Evolutionary conservation across 2,888 invertebrate genomes (phyloP).

Genomic region (Drosophila aldrichi): DNA sequence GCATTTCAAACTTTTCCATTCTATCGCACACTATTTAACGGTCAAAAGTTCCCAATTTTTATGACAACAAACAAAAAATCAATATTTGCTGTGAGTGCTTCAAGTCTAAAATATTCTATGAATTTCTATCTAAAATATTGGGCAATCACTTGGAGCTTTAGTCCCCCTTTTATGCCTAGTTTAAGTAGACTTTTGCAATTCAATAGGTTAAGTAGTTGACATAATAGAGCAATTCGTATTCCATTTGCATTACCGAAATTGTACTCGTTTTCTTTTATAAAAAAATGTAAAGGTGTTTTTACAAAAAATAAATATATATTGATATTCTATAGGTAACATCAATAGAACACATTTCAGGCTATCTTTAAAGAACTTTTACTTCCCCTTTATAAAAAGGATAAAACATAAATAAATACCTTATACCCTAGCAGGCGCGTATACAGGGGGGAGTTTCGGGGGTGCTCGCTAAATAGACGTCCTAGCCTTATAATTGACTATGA

Average conservation of each 20-base stretch:
- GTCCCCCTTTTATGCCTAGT: background rate
- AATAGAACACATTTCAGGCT: too few relatives aligned
- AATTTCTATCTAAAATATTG: background rate
- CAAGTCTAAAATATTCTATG: background rate
- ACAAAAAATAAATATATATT: too few relatives aligned
- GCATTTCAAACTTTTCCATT: conserved; percentile 2
- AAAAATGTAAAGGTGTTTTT: too few relatives aligned
- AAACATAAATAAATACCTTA: too few relatives aligned
- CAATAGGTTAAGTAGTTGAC: background rate
- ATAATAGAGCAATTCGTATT: background rate
- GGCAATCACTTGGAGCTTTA: background rate
- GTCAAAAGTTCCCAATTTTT: conserved; percentile 1
- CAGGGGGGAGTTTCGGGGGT: too few relatives aligned
- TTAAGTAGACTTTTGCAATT: background rate
- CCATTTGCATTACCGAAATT: background rate
- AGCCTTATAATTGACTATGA: too few relatives aligned
- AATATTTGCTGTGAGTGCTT: background rate
- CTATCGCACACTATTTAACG: background rate
- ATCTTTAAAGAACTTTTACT: too few relatives aligned
- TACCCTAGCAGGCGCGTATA: too few relatives aligned
- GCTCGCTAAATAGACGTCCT: too few relatives aligned
- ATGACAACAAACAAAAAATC: background rate
- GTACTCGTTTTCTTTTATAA: background rate
- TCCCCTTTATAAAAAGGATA: too few relatives aligned
- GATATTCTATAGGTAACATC: too few relatives aligned